phyloP scores from a whole-genome alignment of 2,113 vertebrate species.

The Chloropsis cyanopogon region DNA sequence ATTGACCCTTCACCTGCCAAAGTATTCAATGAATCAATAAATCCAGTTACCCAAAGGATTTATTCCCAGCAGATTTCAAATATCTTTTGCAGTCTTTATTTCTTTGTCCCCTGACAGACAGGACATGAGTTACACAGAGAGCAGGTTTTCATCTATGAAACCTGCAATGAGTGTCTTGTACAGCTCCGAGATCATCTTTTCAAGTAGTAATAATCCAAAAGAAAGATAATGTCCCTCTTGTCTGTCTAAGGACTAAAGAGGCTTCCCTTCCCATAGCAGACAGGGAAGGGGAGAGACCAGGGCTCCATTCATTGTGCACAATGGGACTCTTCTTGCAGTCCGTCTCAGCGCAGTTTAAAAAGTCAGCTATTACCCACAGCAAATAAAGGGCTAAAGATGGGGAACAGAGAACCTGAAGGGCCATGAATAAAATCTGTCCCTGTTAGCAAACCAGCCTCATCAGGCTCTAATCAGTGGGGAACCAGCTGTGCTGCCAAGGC shows the following conservation, averaged over 20 bases:
- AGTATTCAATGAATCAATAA: background rate
- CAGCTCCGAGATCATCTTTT: background rate
- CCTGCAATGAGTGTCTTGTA: background rate
- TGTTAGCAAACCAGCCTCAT: background rate
- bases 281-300: constrained; percentile 1
- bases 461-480: background rate
- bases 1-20: background rate
- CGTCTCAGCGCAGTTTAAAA: constrained; percentile 36
- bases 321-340: constrained; percentile 53
- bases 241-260: constrained; percentile 24
- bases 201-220: background rate
- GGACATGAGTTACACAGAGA: background rate
- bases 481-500: background rate
- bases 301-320: constrained; percentile 44
- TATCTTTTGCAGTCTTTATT: background rate
- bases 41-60: background rate
- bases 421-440: background rate
- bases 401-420: background rate
- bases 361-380: constrained; percentile 29
- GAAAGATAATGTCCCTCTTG: constrained; percentile 41
- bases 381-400: constrained; percentile 55
- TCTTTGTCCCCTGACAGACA: fast-evolving
- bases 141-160: background rate
- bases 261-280: background rate
- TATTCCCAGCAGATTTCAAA: background rate